Conservation (phyloP, 2,113 vertebrate genomes). For the Alectura lathami region DNA sequence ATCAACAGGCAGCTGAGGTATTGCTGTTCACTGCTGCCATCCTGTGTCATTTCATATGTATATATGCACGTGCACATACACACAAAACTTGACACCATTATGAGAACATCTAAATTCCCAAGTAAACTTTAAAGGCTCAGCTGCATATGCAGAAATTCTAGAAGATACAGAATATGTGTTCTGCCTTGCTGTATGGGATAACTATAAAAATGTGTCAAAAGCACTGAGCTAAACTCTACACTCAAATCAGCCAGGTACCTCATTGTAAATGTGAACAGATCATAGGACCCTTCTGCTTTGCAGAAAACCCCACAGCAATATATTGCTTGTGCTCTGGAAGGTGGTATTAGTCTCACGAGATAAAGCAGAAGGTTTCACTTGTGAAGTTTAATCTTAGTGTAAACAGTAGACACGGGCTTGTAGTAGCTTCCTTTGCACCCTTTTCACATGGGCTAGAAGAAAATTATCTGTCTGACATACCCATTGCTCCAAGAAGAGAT, state of each 20-base stretch:
- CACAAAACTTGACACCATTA: neutral
- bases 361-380: neutral
- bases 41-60: too few species aligned
- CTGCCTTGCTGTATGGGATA: neutral
- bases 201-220: neutral
- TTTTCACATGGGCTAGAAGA: neutral
- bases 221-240: neutral
- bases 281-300: neutral
- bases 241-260: neutral
- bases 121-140: neutral
- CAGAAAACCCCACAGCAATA: neutral
- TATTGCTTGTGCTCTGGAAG: neutral
- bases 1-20: neutral
- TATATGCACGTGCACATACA: too few species aligned
- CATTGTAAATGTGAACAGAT: neutral
- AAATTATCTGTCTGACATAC: neutral
- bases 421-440: neutral
- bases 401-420: neutral
- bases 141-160: neutral
- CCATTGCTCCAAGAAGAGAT: neutral
- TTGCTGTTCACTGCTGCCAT: slow-evolving; percentile 55
- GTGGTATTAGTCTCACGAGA: neutral
- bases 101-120: neutral
- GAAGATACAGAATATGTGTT: neutral
- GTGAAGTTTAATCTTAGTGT: neutral